These are phyloP conservation scores for Oxystoma pomonae DNA, from an alignment of 2,888 invertebrate genomes.

Conservation along the genomic window DNA sequence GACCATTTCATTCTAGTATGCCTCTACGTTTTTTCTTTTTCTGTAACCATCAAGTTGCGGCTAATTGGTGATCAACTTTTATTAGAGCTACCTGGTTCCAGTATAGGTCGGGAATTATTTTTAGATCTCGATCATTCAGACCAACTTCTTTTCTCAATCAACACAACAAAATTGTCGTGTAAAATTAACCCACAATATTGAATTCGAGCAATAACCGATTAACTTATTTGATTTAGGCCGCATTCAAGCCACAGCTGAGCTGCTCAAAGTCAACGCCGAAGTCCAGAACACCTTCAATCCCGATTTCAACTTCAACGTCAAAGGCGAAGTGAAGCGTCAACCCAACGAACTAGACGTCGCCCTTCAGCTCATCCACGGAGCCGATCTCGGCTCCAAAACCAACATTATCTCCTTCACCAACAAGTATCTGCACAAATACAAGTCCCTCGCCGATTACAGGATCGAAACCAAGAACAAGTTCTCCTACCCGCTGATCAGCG, in stretches of 20 bases:
- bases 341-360: constrained; percentile 28
- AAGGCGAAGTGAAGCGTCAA: constrained; percentile 48
- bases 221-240: constrained; percentile 30
- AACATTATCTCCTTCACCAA: constrained; percentile 52
- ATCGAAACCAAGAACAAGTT: constrained; percentile 54
- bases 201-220: too few relatives aligned
- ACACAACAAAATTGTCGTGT: too few relatives aligned
- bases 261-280: constrained; percentile 49
- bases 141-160: too few relatives aligned
- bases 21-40: too few relatives aligned
- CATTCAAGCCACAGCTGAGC: constrained; percentile 42
- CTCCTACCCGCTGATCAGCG: constrained; percentile 52
- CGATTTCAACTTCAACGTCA: constrained; percentile 56
- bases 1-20: too few relatives aligned
- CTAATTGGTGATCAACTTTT: too few relatives aligned
- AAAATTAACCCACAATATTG: too few relatives aligned
- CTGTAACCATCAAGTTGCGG: too few relatives aligned
- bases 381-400: constrained; percentile 55
- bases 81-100: too few relatives aligned
- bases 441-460: constrained; percentile 46
- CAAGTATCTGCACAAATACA: constrained; percentile 33
- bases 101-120: too few relatives aligned
- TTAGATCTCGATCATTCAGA: too few relatives aligned
- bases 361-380: constrained; percentile 55
- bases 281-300: constrained; percentile 59